Base-by-base conservation (phyloP, 2,797 vertebrate genomes). In the Enteromius paludinosus region DNA sequence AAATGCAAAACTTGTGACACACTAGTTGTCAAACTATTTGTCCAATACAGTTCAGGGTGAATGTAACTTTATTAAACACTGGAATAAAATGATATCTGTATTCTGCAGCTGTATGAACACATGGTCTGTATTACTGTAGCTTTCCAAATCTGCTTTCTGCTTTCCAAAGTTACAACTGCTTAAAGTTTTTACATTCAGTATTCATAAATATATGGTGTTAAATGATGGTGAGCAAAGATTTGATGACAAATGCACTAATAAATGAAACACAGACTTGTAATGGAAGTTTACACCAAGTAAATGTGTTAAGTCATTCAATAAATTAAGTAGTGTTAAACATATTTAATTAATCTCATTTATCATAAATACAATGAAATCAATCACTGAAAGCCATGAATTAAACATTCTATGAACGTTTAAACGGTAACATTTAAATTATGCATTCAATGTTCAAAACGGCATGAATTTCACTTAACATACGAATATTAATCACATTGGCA, bases 381-480 rank as follows among this genome's bases (percentile, higher is more conserved):
- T 41, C n/a, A 43, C 14, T 20, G 20, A 75, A 75, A 18, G 15
- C n/a, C 35, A 41, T 12, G 5, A 61, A 41, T 43, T 28, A 76
- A 76, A 20, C 25, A 75, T 75, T 10, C 4, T 25, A 18, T 59
- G 17, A 20, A 20, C 0, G 0, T 61, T 25, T 41, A 20, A 59
- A 43, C 3, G 23, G 2, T 18, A 11, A 56, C 30, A 38, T 74
- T 73, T 54, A 54, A 15, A 73, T 73, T 38, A 25, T 17, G 52
- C 33, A 41, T 56, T 41, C 6, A 17, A 56, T 74, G 20, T 74
- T 56, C 6, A 38, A 73, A 73, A 73, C 35, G 20, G 71, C 30
- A 73, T 15, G 71, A 56, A 35, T 73, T 56, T 73, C 8, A 74
- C 30, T 74, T 56, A 33, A 54, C 47, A 15, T 54, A 20, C 4